A percentile compares a stretch with the other conserved stretches of the same genome.
These are phyloP conservation scores for Thymallus thymallus DNA, from an alignment of 2,113 vertebrate genomes.

Conservation along the genomic window DNA sequence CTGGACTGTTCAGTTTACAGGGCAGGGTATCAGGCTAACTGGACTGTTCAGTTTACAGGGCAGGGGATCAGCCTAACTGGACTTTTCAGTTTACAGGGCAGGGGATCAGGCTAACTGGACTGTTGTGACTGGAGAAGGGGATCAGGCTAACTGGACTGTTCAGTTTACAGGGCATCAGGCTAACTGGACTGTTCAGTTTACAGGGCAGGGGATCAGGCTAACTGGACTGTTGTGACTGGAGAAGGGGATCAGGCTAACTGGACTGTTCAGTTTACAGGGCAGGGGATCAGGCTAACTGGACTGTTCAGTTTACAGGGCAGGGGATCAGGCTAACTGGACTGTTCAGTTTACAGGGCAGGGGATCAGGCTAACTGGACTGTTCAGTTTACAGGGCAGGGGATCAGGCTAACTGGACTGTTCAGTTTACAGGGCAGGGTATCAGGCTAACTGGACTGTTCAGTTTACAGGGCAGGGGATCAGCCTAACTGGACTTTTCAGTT, in stretches of 20 bases:
- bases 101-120: conserved; percentile 25
- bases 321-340: conserved; percentile 25
- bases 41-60: conserved; percentile 15
- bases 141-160: conserved; percentile 25
- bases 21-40: conserved; percentile 22
- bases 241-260: conserved; percentile 25
- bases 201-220: conserved; percentile 12
- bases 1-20: conserved; percentile 17
- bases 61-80: conserved; percentile 25
- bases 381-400: conserved; percentile 13
- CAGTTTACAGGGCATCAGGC: conserved; percentile 13
- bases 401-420: conserved; percentile 24
- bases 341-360: conserved; percentile 14
- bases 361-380: conserved; percentile 26
- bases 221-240: too few species aligned
- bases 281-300: conserved; percentile 25
- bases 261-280: conserved; percentile 15
- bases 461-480: conserved; percentile 13
- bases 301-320: conserved; percentile 14
- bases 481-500: conserved; percentile 37
- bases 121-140: too few species aligned
- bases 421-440: conserved; percentile 11
- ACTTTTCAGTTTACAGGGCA: conserved; percentile 19
- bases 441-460: conserved; percentile 29
- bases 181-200: conserved; percentile 36